Conservation (phyloP, 2,888 invertebrate species). For the Pristionchus exspectatus region DNA sequence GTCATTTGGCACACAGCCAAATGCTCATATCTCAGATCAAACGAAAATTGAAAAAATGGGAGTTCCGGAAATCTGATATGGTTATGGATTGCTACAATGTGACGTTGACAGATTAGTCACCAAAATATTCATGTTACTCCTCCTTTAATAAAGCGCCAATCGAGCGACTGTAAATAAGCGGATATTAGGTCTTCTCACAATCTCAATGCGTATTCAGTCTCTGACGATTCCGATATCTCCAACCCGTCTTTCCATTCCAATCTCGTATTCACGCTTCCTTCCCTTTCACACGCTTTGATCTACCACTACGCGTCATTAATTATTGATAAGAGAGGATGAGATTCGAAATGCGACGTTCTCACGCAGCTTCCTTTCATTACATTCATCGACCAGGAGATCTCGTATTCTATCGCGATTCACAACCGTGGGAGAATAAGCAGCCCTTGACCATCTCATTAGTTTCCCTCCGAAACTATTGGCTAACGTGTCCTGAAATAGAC, state of each 20-base stretch:
- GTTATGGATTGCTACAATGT: no score
- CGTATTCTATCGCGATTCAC: not conserved
- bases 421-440: not conserved
- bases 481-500: conserved; percentile 33
- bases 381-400: not conserved
- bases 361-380: not conserved
- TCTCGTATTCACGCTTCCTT: not conserved
- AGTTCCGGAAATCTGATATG: no score
- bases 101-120: no score
- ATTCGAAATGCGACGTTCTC: not conserved
- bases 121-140: no score
- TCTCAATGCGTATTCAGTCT: not conserved
- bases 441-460: not conserved
- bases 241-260: not conserved
- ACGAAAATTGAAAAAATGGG: no score
- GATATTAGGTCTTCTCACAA: conserved; percentile 14
- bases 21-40: no score
- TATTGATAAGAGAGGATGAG: not conserved
- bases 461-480: not conserved
- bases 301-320: not conserved
- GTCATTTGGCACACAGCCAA: no score
- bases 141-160: not conserved
- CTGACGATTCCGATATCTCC: not conserved
- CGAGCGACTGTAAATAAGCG: conserved; percentile 38
- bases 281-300: conserved; percentile 40